phyloP scores from a whole-genome alignment of 2,113 vertebrate genomes.

The Macquaria australasica region DNA sequence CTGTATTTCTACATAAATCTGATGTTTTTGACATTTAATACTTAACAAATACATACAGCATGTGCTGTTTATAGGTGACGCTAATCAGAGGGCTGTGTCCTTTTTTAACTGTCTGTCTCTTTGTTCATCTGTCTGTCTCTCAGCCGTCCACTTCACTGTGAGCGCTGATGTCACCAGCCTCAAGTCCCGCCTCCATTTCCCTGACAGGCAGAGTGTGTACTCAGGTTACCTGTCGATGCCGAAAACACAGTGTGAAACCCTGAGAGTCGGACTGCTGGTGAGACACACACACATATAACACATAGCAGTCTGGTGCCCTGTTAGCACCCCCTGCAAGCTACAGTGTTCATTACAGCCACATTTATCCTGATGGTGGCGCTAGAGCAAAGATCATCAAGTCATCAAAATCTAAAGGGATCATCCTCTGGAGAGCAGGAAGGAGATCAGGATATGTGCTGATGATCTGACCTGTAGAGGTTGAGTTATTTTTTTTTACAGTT shows the following conservation, averaged over 20 bases:
- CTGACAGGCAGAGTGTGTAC: slow-evolving; percentile 68
- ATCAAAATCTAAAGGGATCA: too few species aligned
- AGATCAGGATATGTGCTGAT: not conserved
- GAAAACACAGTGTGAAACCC: slow-evolving; percentile 72
- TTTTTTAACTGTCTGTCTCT: not conserved
- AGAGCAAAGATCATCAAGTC: not conserved
- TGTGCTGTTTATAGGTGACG: too few species aligned
- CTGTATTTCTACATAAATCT: too few species aligned
- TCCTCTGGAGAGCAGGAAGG: not conserved
- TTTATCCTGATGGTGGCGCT: too few species aligned
- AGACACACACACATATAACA: slow-evolving; percentile 55
- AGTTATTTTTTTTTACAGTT: too few species aligned
- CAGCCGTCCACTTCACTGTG: slow-evolving; percentile 88
- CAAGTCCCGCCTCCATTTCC: slow-evolving; percentile 88
- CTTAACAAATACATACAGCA: too few species aligned
- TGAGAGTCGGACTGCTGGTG: slow-evolving; percentile 88
- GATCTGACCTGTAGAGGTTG: not conserved
- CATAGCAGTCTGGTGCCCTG: not conserved
- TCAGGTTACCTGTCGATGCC: slow-evolving; percentile 84
- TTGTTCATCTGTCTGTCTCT: not conserved
- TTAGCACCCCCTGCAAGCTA: not conserved
- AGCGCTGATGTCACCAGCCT: slow-evolving; percentile 86
- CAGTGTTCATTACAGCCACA: not conserved
- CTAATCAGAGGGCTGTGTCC: not conserved
- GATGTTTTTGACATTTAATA: too few species aligned